A percentile compares a stretch with the other conserved stretches of the same genome.
phyloP scores from a whole-genome alignment of 2,888 invertebrate species.

The Tigriopus californicus region DNA sequence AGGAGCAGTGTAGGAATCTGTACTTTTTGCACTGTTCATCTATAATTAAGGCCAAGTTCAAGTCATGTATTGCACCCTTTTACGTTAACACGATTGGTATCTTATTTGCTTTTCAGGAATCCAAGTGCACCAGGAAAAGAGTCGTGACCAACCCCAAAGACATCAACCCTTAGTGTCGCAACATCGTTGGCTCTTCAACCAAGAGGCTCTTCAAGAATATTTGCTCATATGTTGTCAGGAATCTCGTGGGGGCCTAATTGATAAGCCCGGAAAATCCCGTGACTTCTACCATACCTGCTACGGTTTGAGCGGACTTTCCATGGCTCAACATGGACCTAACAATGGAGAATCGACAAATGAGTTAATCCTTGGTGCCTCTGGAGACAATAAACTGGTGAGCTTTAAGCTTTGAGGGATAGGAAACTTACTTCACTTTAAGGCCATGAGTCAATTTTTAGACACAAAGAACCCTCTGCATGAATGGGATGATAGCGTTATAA shows the following conservation, averaged over 20 bases:
- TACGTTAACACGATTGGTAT: neutral
- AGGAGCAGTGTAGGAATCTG: too few relatives aligned
- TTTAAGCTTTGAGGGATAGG: too few relatives aligned
- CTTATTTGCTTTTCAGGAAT: neutral
- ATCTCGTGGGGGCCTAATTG: conserved; percentile 67
- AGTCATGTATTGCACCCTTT: too few relatives aligned
- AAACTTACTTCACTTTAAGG: too few relatives aligned
- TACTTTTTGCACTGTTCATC: too few relatives aligned
- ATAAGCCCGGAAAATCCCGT: conserved; percentile 85
- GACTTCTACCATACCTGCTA: conserved; percentile 98
- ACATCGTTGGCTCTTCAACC: conserved; percentile 52
- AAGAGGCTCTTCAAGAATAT: conserved; percentile 80
- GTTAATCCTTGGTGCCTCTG: conserved; percentile 40
- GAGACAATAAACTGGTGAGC: conserved; percentile 46
- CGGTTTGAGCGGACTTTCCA: conserved; percentile 74
- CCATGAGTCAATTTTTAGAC: too few relatives aligned
- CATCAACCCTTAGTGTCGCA: neutral
- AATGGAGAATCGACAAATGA: conserved; percentile 20
- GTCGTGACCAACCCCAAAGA: too few relatives aligned
- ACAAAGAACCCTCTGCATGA: too few relatives aligned
- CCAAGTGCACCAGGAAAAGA: too few relatives aligned
- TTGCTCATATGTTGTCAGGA: conserved; percentile 80
- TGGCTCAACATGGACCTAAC: conserved; percentile 54
- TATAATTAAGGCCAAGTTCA: too few relatives aligned
- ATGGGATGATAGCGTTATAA: too few relatives aligned